A percentile compares a stretch with the other conserved stretches of the same genome.
phyloP scores from a whole-genome alignment of 2,113 vertebrate genomes.

The Phoxinus phoxinus region DNA sequence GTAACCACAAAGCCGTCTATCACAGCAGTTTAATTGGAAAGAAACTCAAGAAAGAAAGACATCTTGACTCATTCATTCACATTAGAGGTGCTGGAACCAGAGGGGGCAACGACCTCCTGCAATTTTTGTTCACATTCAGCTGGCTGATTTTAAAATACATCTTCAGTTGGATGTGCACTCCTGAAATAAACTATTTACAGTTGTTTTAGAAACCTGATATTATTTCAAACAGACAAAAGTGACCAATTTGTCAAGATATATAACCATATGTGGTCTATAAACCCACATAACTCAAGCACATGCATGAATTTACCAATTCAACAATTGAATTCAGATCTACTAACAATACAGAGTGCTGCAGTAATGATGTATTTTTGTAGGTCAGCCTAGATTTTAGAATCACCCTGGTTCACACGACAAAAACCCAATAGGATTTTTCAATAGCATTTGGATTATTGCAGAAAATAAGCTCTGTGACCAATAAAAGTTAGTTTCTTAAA shows the following conservation, averaged over 20 bases:
- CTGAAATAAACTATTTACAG: background rate
- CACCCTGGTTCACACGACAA: background rate
- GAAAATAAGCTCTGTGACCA: background rate
- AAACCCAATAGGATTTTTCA: background rate
- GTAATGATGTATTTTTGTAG: background rate
- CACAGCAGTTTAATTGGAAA: constrained; percentile 18
- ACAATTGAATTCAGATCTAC: too few species aligned
- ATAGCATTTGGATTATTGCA: background rate
- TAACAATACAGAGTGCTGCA: background rate
- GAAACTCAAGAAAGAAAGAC: constrained; percentile 23
- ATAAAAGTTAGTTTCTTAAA: background rate
- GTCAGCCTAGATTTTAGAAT: background rate
- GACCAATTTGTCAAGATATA: background rate
- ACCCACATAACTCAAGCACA: background rate
- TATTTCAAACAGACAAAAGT: background rate
- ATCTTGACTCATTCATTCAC: constrained; percentile 4
- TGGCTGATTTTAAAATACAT: background rate
- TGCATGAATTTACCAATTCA: background rate
- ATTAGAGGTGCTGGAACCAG: background rate
- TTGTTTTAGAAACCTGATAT: background rate
- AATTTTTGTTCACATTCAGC: background rate
- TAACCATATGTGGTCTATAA: background rate
- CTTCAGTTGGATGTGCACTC: background rate
- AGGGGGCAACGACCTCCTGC: background rate
- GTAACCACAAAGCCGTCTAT: background rate